Evolutionary conservation across 2,888 invertebrate species (phyloP).

Genomic region (Vannuccia rotundouncinata): DNA sequence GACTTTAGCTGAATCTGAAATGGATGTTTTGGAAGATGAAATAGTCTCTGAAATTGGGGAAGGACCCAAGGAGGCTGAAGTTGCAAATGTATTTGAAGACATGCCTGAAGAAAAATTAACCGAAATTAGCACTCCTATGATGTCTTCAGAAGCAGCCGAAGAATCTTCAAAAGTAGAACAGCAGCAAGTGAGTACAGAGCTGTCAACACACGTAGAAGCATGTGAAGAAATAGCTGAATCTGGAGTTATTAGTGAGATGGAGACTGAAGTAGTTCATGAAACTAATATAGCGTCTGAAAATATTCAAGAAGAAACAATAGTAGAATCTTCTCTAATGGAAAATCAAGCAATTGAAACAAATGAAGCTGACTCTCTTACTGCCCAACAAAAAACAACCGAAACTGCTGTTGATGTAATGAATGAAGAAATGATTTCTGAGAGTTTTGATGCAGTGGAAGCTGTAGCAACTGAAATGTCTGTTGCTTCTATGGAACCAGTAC

Average conservation of each 20-base stretch:
- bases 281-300: slow-evolving; percentile 4
- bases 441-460: not conserved
- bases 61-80: not conserved
- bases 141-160: not conserved
- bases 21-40: not conserved
- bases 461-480: slow-evolving; percentile 23
- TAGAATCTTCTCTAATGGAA: not conserved
- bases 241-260: not conserved
- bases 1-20: not conserved
- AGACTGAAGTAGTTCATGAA: not conserved
- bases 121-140: not conserved
- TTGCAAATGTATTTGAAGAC: slow-evolving; percentile 6
- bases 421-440: not conserved
- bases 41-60: not conserved
- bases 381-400: not conserved
- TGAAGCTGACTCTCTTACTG: not conserved
- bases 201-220: not conserved
- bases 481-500: not conserved
- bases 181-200: not conserved
- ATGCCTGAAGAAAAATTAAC: slow-evolving; percentile 2
- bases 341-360: not conserved
- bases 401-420: not conserved
- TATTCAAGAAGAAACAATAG: not conserved
- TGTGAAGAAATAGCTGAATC: not conserved
- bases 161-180: not conserved